Evolutionary conservation across 2,113 vertebrate species (phyloP), one percentile per base, ranked within the genome.

Genomic region (Stictonetta naevosa): DNA sequence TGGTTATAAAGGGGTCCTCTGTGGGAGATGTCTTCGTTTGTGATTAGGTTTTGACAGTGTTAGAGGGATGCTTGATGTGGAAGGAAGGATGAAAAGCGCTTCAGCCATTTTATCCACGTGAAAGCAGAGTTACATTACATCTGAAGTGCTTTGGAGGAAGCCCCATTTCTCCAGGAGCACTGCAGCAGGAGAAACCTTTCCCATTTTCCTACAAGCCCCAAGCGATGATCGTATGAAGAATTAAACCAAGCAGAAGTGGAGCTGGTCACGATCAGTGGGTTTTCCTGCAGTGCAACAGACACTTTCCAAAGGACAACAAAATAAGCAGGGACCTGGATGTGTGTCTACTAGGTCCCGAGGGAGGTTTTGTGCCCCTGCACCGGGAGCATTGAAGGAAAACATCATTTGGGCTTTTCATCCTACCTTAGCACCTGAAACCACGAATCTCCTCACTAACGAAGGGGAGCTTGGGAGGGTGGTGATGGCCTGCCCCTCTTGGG

Each of bases 21-120:
- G 97, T 97, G 96, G 98, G 97, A 97, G 91, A 97, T 96, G 97
- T 97, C 98, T 98, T 98, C 98, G 96, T 97, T 98, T 96, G 93
- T 98, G 98, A 98, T 98, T 98, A 98, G 98, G 96, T 97, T 98
- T 96, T 97, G 98, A 98, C 95, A 97, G 97, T 93, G 85, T 90
- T 59, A 80, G 96, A 97, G 92, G 98, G 94, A 97, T 55, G 67
- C 74, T 98, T 96, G 96, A 93, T 95, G 91, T 55, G 28, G 23
- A 52, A 84, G 33, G 83, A 94, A 91, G 46, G 93, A 88, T 71
- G 75, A 62, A 90, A 94, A 95, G 92, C 84, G 19, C 38, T 81
- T 95, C 33, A 2, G 36, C 42, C 64, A 91, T 97, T 97, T 97
- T 93, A 88, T 56, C 55, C 59, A 58, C 3, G 59, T 95, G 91